Evolutionary conservation across 2,113 vertebrate species (phyloP), one percentile per base, ranked within the genome.

Genomic region (Gnathonemus echidnorhynchus): DNA sequence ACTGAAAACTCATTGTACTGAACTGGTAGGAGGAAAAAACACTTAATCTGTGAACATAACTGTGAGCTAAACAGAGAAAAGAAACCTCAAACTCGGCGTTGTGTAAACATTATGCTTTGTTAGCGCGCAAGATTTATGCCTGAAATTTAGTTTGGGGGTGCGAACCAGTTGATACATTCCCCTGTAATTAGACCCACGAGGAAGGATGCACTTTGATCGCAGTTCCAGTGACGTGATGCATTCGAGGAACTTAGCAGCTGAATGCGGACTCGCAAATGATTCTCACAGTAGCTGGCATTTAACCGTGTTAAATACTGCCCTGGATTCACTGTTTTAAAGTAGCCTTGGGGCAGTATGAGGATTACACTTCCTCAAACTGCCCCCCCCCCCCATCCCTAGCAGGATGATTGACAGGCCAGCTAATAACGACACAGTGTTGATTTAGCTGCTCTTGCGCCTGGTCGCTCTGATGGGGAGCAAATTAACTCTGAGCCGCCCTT

Each of bases 141-240:
- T 80, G 74, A 42, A 80, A 80, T 80, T 87, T 56, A 87, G 49
- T 87, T 53, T 87, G 86, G 86, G 27, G 86, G 86, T 80, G 74
- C 31, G 74, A 80, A 80, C 74, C 74, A 80, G 74, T 80, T 80
- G 74, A 80, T 80, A 80, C 74, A 80, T 39, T 80, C 35, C 31
- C 74, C n/a, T 80, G 74, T 80, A 80, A 80, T 80, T 80, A 80
- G 74, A 42, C 74, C 74, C 62, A 70, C n/a, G n/a, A 70, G 62
- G 11, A 27, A 70, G 62, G 62, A 70, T 70, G 62, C 62, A 70
- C 62, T 70, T 70, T 70, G 62, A 70, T 70, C 62, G 31, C 77
- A 45, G 42, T 83, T 83, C 39, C 77, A 83, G 77, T 83, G 35
- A 83, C 77, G 77, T 42, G 77, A 83, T 27, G 15, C 77, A 83